Conservation (phyloP, 2,888 invertebrate species). For the Abrostola tripartita region DNA sequence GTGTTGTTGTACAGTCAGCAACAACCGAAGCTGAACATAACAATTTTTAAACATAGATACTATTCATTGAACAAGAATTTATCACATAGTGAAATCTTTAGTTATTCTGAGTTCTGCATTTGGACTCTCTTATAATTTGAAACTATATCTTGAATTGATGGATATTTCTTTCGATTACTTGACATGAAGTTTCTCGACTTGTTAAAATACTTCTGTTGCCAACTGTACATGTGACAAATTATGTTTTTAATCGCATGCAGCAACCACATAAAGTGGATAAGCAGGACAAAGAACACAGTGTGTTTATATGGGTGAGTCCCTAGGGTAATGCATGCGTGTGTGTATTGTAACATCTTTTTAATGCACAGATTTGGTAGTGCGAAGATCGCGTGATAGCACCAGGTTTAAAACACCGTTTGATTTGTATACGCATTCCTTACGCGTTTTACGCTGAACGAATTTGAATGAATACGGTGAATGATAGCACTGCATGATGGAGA, state of each 20-base stretch:
- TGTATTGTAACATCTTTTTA: background rate
- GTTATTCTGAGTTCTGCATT: no score
- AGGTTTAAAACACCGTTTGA: constrained; percentile 5
- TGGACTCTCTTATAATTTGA: no score
- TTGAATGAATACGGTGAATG: no score
- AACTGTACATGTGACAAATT: background rate
- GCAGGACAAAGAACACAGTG: constrained; percentile 85
- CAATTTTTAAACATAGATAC: no score
- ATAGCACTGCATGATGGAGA: no score
- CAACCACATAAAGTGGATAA: constrained; percentile 77
- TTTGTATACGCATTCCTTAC: background rate
- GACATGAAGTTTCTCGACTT: background rate
- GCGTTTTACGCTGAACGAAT: no score
- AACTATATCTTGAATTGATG: no score
- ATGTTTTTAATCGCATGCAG: constrained; percentile 73
- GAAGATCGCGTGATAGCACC: constrained; percentile 7
- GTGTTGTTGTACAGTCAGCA: no score
- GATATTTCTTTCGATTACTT: background rate
- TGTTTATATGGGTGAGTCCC: constrained; percentile 88
- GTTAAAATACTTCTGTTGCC: no score
- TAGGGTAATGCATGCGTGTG: constrained; percentile 29
- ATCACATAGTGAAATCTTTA: no score
- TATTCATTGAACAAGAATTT: no score
- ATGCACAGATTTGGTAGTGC: background rate
- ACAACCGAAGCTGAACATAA: no score